These are phyloP conservation scores for Tipula lateralis DNA, from an alignment of 2,888 invertebrate genomes.

Conservation along the genomic window DNA sequence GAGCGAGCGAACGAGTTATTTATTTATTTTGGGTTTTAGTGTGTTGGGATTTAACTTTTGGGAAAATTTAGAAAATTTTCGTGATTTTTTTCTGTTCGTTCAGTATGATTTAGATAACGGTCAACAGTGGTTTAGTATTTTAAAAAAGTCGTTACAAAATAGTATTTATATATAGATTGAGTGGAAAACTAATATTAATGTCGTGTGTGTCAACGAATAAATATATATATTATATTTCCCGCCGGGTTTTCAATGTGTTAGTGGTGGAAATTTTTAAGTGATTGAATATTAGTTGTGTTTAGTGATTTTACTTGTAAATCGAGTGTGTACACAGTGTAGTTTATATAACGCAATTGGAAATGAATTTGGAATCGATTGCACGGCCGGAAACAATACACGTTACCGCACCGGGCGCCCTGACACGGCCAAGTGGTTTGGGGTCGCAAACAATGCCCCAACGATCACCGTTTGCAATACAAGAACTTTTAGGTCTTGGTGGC, in stretches of 20 bases:
- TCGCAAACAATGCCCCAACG: conserved; percentile 46
- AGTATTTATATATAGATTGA: neutral
- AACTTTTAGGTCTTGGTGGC: conserved; percentile 46
- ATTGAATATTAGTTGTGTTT: neutral
- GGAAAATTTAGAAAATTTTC: neutral
- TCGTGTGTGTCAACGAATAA: neutral
- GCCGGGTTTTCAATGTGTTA: neutral
- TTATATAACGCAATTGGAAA: conserved; percentile 29
- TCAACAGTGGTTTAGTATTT: neutral
- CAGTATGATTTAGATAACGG: neutral
- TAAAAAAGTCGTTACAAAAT: neutral
- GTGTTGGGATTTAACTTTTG: neutral
- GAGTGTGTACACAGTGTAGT: neutral
- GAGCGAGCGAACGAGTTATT: neutral
- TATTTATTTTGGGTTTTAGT: neutral
- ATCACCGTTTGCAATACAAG: conserved; percentile 50
- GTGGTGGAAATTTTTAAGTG: neutral
- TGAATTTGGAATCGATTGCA: conserved; percentile 36
- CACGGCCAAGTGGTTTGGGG: conserved; percentile 29
- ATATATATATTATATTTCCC: neutral
- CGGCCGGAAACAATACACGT: conserved; percentile 35
- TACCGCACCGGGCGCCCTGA: conserved; percentile 33
- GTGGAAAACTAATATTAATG: neutral
- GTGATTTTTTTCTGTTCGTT: neutral
- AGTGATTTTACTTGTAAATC: neutral